Evolutionary conservation across 2,113 vertebrate species (phyloP).

Genomic region (Nothoprocta perdicaria): DNA sequence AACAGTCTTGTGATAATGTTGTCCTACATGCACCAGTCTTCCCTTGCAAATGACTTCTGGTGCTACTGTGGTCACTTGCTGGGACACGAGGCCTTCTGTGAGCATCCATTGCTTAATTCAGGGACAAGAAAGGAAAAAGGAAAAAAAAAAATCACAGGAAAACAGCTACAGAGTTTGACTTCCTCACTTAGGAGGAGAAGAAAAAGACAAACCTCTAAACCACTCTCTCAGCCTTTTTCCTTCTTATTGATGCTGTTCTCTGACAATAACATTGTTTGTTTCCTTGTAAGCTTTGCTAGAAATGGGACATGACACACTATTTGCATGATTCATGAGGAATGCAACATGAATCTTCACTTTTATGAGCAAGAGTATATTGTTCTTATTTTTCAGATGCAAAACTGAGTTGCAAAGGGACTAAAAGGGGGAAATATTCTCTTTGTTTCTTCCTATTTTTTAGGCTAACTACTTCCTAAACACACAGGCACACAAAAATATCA

Average conservation of each 20-base stretch:
- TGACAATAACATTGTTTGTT: slow-evolving; percentile 27
- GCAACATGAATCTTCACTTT: slow-evolving; percentile 20
- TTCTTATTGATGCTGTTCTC: background rate
- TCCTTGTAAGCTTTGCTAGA: background rate
- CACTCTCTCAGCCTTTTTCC: background rate
- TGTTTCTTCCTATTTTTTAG: slow-evolving; percentile 16
- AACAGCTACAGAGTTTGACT: background rate
- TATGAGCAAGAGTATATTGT: slow-evolving; percentile 34
- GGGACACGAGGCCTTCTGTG: fast-evolving
- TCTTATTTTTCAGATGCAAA: slow-evolving; percentile 53
- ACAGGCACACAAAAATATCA: background rate
- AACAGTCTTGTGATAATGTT: fast-evolving
- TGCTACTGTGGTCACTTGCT: fast-evolving
- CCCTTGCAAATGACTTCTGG: background rate
- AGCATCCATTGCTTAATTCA: background rate
- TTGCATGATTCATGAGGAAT: slow-evolving; percentile 56
- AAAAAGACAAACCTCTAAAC: no score
- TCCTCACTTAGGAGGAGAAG: background rate
- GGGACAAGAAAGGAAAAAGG: background rate
- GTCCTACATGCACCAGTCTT: fast-evolving
- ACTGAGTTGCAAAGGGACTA: slow-evolving; percentile 44
- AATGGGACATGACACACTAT: slow-evolving; percentile 22
- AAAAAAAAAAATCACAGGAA: background rate
- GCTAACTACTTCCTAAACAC: slow-evolving; percentile 16
- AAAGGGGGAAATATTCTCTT: background rate